Conservation (phyloP, 2,113 vertebrate genomes). For the Progne subis region DNA sequence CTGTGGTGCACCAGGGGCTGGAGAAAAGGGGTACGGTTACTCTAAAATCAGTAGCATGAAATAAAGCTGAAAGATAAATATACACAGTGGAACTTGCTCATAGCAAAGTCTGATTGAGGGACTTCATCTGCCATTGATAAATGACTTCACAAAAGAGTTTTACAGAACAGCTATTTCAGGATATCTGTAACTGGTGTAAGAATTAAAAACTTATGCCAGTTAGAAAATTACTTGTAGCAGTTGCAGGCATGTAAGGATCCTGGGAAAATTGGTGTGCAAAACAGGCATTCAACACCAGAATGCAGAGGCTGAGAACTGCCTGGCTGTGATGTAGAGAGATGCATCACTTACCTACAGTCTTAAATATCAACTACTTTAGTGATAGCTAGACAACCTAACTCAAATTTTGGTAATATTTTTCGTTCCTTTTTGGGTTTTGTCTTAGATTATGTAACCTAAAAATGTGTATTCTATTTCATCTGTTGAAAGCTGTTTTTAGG, state of each 20-base stretch:
- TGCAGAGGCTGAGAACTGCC: accelerated
- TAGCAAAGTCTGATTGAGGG: not conserved
- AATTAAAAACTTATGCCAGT: not conserved
- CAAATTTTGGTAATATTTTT: not conserved
- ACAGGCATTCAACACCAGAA: not conserved
- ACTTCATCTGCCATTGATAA: not conserved
- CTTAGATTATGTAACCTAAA: no score
- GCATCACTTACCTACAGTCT: not conserved
- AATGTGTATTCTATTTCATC: no score
- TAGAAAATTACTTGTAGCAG: not conserved
- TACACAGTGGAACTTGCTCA: not conserved
- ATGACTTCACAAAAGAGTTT: not conserved
- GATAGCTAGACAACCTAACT: not conserved
- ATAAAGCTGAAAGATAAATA: not conserved
- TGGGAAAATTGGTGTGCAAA: not conserved
- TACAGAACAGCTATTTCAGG: not conserved
- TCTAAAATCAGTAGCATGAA: not conserved
- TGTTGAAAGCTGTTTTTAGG: no score
- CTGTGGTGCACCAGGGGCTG: not conserved
- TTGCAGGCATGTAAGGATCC: not conserved
- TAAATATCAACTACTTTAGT: not conserved
- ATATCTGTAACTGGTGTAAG: not conserved
- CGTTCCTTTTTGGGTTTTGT: not conserved
- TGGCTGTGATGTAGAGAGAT: not conserved
- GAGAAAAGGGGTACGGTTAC: not conserved